Evolutionary conservation across 2,888 invertebrate species (phyloP), one percentile per base, ranked within the genome.

Genomic region (Scaptomyza caliginosa): DNA sequence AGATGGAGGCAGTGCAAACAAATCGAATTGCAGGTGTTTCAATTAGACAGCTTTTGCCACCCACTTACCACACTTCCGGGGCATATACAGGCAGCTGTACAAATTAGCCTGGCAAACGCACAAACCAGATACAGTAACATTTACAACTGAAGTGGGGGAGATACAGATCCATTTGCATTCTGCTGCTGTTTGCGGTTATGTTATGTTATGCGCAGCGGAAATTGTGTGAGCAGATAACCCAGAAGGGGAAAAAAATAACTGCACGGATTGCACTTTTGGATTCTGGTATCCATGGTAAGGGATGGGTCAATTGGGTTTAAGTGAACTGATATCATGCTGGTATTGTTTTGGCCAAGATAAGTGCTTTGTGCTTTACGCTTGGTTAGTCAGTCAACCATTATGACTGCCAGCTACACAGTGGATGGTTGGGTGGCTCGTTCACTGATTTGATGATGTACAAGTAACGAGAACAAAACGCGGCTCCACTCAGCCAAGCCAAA

Each of bases 1-100:
- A 13, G 32, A 7, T 16, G 16, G n/a, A 30, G 21, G 26, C 26
- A 38, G 39, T 46, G n/a, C n/a, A 32, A 49, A 39, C 30, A 52
- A 67, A 60, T 57, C 50, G 46, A 52, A 57, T 42, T 55, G n/a
- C 28, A 73, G 65, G 62, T 57, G 63, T 51, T 79, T 74, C 83
- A 82, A 76, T 77, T 83, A 77, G 60, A 54, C 42, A 45, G 54
- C 48, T 52, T 52, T 57, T 51, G 21, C 26, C 40, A 58, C 43
- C 13, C 38, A 52, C 40, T 66, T 78, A 54, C 78, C 43, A 10
- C 38, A 52, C 45, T 67, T 71, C 67, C 78, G 52, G 34, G 3
- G 16, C 13, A 32, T 7, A 13, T 24, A 40, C 24, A 43, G 46
- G 19, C 56, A 54, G 54, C 24, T 23, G 19, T 46, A 28, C 56